phyloP scores from a whole-genome alignment of 2,888 invertebrate species.

The Neoitamus cyanurus region DNA sequence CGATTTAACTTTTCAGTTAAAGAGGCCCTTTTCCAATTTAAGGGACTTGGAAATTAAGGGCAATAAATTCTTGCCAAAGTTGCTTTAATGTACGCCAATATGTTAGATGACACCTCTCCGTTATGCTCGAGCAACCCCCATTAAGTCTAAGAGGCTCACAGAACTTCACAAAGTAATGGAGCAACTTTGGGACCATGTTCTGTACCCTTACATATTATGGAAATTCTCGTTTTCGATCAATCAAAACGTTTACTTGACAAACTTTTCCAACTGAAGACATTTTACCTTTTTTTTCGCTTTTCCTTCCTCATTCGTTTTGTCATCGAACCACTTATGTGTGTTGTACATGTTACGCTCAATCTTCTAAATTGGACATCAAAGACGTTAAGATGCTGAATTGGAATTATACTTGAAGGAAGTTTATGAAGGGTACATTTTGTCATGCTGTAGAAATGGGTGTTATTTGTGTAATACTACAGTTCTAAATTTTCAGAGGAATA shows the following conservation, averaged over 20 bases:
- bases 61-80: background rate
- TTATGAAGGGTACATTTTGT: no score
- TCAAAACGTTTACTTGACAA: background rate
- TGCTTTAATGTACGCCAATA: conserved; percentile 6
- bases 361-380: background rate
- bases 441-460: no score
- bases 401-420: background rate
- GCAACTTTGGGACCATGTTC: background rate
- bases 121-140: background rate
- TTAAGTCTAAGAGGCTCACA: background rate
- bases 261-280: background rate
- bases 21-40: background rate
- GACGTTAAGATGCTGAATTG: background rate
- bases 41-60: background rate
- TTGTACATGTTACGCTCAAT: no score
- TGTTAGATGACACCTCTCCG: background rate
- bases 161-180: background rate
- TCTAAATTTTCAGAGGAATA: no score
- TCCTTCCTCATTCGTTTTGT: background rate
- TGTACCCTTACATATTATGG: background rate
- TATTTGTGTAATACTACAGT: no score
- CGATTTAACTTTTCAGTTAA: background rate
- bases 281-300: background rate
- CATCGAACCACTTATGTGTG: background rate
- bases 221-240: background rate